Base-by-base conservation (phyloP, 2,888 invertebrate species). In the Cyclophora punctaria region DNA sequence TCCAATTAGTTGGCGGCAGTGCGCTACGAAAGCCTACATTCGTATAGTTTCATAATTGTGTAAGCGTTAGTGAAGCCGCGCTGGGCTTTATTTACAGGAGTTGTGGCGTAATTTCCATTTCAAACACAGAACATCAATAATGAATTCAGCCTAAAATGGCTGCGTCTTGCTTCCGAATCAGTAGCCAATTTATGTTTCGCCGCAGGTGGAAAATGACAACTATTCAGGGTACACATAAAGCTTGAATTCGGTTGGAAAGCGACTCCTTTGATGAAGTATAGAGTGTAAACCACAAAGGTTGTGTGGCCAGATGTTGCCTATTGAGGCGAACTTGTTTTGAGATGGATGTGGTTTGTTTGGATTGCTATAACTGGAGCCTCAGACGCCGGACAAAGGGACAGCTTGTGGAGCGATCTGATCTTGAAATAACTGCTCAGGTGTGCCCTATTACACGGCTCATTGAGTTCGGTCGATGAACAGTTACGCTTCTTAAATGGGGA, bases 251-350 rank as follows among this genome's bases (percentile, higher is more conserved):
- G 45, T 6, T 48, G 47, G 37, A 35, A 3, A 7, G 46, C 34
- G 46, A n/a, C 37, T 34, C 44, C 50, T 52, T 52, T 55, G 52
- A 51, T 52, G 50, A 49, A 34, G 33, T 44, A 48, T 49, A 37
- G 49, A 53, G 41, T 43, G 47, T 48, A 43, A 35, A 41, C 53
- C 51, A 53, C 53, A 56, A 56, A 53, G 53, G 53, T 56, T 56
- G 49, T 56, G 51, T 56, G 53, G 51, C 56, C 53, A 56, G 53
- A 51, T 48, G 56, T 49, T 46, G 55, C 48, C 48, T 51, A 51
- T 56, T 53, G 33, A 44, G 44, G 44, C 53, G 52, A 51, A 53
- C 50, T 49, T 55, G 55, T 53, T 56, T 51, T 33, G 44, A 44
- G 44, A 44, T 44, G 44, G 44, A 44, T 44, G 34, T 20, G 44